These are phyloP conservation scores for Muricea muricata DNA, from an alignment of 92 coral and sea anemone genomes.

Conservation along the genomic window DNA sequence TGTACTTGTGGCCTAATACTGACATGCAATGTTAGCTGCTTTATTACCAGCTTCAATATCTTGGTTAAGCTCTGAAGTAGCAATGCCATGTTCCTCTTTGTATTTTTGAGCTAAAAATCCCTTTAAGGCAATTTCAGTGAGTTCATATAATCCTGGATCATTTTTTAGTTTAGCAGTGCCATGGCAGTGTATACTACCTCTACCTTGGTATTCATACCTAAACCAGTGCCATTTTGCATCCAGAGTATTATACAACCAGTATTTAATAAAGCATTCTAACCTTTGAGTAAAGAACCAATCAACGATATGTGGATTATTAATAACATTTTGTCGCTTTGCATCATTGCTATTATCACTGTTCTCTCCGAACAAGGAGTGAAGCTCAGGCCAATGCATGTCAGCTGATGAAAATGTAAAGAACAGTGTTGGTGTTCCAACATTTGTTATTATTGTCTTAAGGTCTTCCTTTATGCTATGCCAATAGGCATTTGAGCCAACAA, in stretches of 20 bases:
- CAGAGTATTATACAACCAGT: neutral
- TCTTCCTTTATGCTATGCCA: too few species aligned
- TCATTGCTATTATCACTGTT: neutral
- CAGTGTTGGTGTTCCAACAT: too few species aligned
- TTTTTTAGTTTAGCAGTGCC: neutral
- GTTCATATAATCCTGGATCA: conserved; percentile 51
- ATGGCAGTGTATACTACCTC: too few species aligned
- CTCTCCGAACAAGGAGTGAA: neutral
- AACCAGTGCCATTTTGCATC: conserved; percentile 11
- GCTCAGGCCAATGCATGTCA: too few species aligned
- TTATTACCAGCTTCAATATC: conserved; percentile 59
- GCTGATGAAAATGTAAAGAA: neutral
- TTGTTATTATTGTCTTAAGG: too few species aligned
- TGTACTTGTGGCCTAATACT: conserved; percentile 60
- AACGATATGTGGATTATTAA: conserved; percentile 35
- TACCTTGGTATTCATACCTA: neutral
- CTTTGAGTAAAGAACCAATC: neutral
- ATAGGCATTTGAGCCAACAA: too few species aligned
- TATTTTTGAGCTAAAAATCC: conserved; percentile 49
- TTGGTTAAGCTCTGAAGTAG: conserved; percentile 59
- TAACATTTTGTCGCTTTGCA: neutral
- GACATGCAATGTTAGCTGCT: conserved; percentile 41
- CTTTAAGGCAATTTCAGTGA: conserved; percentile 46
- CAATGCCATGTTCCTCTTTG: conserved; percentile 42
- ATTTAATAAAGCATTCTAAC: neutral